These are phyloP conservation scores for Hypanus sabinus DNA, from an alignment of 2,113 vertebrate species.

Conservation along the genomic window DNA sequence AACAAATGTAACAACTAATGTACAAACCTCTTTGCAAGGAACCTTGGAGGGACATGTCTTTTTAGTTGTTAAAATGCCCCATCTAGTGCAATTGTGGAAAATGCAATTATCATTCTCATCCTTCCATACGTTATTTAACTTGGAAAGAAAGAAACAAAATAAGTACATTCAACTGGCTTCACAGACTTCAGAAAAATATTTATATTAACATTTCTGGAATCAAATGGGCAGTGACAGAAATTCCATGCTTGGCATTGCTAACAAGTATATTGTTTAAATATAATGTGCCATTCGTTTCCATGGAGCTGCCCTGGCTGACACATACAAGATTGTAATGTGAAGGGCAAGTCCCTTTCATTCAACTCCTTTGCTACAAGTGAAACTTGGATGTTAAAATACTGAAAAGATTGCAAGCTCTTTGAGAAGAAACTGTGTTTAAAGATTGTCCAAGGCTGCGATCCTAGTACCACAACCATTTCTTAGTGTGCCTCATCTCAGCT, in stretches of 20 bases:
- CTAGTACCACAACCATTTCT: too few species aligned
- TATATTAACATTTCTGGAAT: background rate
- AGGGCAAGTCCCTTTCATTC: background rate
- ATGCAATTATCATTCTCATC: background rate
- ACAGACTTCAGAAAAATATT: background rate
- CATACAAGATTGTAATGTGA: background rate
- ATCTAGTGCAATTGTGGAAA: background rate
- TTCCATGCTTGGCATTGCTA: background rate
- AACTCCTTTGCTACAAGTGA: background rate
- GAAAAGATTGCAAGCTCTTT: too few species aligned
- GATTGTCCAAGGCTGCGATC: background rate
- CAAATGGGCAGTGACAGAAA: background rate
- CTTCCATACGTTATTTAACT: background rate
- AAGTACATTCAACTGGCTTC: background rate
- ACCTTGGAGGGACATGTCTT: background rate
- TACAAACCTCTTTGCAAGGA: background rate
- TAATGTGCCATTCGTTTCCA: background rate
- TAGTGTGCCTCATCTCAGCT: background rate
- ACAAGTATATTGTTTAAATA: background rate
- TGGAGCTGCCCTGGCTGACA: background rate
- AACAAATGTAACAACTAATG: background rate
- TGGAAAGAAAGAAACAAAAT: background rate
- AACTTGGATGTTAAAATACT: too few species aligned
- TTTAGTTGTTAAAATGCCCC: accelerated
- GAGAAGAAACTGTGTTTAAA: too few species aligned